Evolutionary conservation across 2,888 invertebrate species (phyloP).

Genomic region (Automeris io): DNA sequence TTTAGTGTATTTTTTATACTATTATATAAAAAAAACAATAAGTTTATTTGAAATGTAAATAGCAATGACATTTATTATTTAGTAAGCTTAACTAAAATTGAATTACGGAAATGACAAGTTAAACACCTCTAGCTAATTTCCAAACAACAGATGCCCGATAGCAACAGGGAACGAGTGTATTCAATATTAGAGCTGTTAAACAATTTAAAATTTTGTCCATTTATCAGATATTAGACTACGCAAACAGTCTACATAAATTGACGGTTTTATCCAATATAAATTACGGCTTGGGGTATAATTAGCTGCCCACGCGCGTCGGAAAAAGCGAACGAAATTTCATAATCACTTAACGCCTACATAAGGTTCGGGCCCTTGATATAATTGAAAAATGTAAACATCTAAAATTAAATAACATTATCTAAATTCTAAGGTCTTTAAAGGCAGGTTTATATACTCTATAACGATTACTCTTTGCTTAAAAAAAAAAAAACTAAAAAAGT

Average conservation of each 20-base stretch:
- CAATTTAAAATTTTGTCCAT: conserved; percentile 20
- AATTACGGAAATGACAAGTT: conserved; percentile 6
- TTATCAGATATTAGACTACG: conserved; percentile 26
- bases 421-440: too few relatives aligned
- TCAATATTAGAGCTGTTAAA: conserved; percentile 5
- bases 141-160: not conserved
- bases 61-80: too few relatives aligned
- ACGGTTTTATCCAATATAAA: conserved; percentile 52
- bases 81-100: conserved; percentile 9
- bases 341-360: conserved; percentile 39
- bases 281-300: conserved; percentile 60
- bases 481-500: too few relatives aligned
- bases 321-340: conserved; percentile 63
- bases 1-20: too few relatives aligned
- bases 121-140: not conserved
- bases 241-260: conserved; percentile 38
- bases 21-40: too few relatives aligned
- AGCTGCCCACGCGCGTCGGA: conserved; percentile 54
- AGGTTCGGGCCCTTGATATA: not conserved
- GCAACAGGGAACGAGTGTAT: conserved; percentile 1
- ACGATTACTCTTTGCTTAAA: too few relatives aligned
- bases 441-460: too few relatives aligned
- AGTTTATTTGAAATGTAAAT: too few relatives aligned
- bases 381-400: too few relatives aligned
- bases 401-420: too few relatives aligned